Percentiles rank a stretch among this genome's conserved stretches.
phyloP scores from a whole-genome alignment of 2,113 vertebrate genomes.

The Hoplias malabaricus region DNA sequence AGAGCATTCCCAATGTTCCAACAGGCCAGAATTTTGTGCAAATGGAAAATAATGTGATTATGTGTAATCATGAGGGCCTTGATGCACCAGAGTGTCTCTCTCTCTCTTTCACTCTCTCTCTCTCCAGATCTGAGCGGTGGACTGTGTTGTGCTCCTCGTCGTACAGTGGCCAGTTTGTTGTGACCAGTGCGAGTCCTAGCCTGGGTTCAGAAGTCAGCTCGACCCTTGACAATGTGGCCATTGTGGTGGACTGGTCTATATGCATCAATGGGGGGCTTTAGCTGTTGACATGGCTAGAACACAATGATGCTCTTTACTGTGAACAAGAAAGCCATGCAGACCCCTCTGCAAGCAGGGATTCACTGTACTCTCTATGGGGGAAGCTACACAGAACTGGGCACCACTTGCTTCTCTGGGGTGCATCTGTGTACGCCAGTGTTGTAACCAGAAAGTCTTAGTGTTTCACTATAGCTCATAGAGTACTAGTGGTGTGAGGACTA shows the following conservation, averaged over 20 bases:
- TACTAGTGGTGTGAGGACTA: not conserved
- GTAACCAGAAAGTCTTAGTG: not conserved
- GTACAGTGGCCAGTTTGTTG: slow-evolving; percentile 62
- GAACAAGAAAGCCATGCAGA: slow-evolving; percentile 66
- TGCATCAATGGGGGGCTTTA: slow-evolving; percentile 79
- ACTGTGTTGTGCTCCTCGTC: slow-evolving; percentile 50
- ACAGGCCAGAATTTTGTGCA: not conserved
- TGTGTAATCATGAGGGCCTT: slow-evolving; percentile 6
- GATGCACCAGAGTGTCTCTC: slow-evolving; percentile 9
- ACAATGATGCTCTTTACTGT: slow-evolving; percentile 75
- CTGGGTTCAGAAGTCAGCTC: slow-evolving; percentile 73
- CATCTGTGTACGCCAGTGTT: slow-evolving; percentile 13
- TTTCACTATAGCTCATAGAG: not conserved
- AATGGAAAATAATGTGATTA: slow-evolving; percentile 31
- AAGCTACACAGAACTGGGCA: not conserved
- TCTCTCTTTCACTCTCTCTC: too few species aligned
- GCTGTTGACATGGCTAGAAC: slow-evolving; percentile 70
- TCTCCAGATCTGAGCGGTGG: slow-evolving; percentile 43
- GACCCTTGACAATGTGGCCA: slow-evolving; percentile 68
- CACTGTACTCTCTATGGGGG: slow-evolving; percentile 31
- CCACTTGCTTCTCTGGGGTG: not conserved
- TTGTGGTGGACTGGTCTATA: slow-evolving; percentile 69
- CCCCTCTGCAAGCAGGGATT: slow-evolving; percentile 37
- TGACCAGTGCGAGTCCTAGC: slow-evolving; percentile 68
- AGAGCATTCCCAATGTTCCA: too few species aligned